These are phyloP conservation scores for Phaethon lepturus DNA, from an alignment of 2,113 vertebrate genomes.

Conservation along the genomic window DNA sequence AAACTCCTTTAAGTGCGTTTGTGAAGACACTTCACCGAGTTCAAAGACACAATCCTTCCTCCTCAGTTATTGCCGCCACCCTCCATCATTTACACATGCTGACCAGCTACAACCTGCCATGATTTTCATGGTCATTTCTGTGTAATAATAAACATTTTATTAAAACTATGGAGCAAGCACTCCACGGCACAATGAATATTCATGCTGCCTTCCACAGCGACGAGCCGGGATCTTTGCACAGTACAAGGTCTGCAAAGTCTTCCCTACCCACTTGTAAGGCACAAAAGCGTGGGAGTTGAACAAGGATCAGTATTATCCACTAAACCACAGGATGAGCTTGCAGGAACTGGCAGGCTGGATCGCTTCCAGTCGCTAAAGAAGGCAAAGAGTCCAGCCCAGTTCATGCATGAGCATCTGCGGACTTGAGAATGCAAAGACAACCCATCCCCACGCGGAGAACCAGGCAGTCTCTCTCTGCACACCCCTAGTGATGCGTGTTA, in stretches of 20 bases:
- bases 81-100: neutral
- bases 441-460: neutral
- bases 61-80: neutral
- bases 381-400: neutral
- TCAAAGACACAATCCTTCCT: neutral
- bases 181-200: neutral
- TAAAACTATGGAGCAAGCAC: neutral
- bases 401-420: neutral
- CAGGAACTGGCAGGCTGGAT: slow-evolving; percentile 37
- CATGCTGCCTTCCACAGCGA: neutral
- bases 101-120: neutral
- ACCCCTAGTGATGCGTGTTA: neutral
- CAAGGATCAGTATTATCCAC: slow-evolving; percentile 47
- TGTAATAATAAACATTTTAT: neutral
- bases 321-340: slow-evolving; percentile 33
- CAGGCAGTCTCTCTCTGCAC: neutral
- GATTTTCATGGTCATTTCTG: neutral
- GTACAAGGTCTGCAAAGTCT: neutral
- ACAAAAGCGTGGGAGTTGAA: slow-evolving; percentile 37
- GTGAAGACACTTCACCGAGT: neutral
- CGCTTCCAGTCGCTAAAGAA: slow-evolving; percentile 26
- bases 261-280: neutral
- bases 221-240: neutral
- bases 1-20: neutral
- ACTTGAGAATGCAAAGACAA: neutral